phyloP scores from a whole-genome alignment of 2,113 vertebrate genomes.

The Manacus vitellinus region DNA sequence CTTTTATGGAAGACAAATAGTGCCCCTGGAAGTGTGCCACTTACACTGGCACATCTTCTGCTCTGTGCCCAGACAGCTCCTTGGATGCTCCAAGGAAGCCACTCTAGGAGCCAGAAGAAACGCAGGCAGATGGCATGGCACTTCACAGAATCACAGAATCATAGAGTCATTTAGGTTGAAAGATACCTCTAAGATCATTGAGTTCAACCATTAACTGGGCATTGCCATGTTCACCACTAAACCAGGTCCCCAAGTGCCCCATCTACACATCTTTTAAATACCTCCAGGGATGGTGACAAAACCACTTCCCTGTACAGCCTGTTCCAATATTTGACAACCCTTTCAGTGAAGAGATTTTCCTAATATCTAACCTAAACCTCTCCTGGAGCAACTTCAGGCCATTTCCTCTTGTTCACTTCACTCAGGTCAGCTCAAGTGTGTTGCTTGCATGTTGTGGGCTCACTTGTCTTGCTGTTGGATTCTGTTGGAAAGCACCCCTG shows the following conservation, averaged over 20 bases:
- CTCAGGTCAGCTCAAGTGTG: neutral
- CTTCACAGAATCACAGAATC: neutral
- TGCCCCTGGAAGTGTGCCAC: neutral
- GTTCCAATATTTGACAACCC: neutral
- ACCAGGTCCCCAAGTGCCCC: neutral
- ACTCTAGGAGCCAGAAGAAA: neutral
- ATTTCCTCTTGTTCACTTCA: fast-evolving
- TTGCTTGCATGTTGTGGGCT: neutral
- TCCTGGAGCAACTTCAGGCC: neutral
- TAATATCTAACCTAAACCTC: neutral
- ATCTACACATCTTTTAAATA: neutral
- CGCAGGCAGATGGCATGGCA: neutral
- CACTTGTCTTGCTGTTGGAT: neutral
- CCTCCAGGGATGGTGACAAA: too few species aligned
- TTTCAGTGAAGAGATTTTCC: neutral
- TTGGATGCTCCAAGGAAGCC: neutral
- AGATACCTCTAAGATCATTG: neutral
- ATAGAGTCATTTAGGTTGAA: neutral
- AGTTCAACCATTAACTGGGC: neutral
- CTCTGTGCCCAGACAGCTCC: neutral
- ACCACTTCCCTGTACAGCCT: neutral
- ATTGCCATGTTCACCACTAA: neutral
- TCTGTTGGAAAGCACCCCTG: neutral
- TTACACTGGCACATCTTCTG: neutral
- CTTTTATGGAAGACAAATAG: neutral